Base-by-base conservation (phyloP, 2,888 invertebrate genomes). In the Pollenia amentaria region DNA sequence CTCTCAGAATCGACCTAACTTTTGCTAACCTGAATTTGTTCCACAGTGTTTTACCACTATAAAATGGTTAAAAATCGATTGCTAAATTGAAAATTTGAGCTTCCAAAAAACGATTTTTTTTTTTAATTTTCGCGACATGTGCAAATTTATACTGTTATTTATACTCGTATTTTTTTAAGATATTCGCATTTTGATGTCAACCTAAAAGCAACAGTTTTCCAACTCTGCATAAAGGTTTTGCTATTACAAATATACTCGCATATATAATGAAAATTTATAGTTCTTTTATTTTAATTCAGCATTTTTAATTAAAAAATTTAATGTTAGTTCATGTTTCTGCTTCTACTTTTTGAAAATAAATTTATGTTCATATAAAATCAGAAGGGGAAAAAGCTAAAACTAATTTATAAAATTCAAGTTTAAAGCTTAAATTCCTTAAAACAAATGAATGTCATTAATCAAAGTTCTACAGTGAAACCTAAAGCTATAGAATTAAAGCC, bases 371-470 rank as follows among this genome's bases (percentile, higher is more conserved):
- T 57, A 12, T 1, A n/a, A 76, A 60, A 79, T 69, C 46, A 12
- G 8, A 44, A 46, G 16, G 53, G 38, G 9, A 80, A 70, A 70
- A 69, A 51, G 42, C 3, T 53, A 48, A 72, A 78, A 72, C 83
- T 72, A 76, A 83, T 86, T 86, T 83, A 86, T 78, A 79, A 86
- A 76, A 76, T 79, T 79, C 64, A 79, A 73, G 72, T 86, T 82
- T 70, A 83, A 86, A 83, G 72, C 76, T 87, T 87, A 87, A 87
- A 83, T 83, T 83, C 76, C 65, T 72, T 72, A 76, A 53, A 86
- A 87, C 80, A 87, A 87, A 87, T 87, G 83, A 76, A 83, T 72
- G 80, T 21, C 79, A 87, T 87, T 87, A 87, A 87, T 87, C 86
- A 87, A 77, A 83, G 83, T 79, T 83, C 70, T 83, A 72, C 60